Evolutionary conservation across 2,888 invertebrate genomes (phyloP), one percentile per base, ranked within the genome.

Genomic region (Drosophila flavopinicola): DNA sequence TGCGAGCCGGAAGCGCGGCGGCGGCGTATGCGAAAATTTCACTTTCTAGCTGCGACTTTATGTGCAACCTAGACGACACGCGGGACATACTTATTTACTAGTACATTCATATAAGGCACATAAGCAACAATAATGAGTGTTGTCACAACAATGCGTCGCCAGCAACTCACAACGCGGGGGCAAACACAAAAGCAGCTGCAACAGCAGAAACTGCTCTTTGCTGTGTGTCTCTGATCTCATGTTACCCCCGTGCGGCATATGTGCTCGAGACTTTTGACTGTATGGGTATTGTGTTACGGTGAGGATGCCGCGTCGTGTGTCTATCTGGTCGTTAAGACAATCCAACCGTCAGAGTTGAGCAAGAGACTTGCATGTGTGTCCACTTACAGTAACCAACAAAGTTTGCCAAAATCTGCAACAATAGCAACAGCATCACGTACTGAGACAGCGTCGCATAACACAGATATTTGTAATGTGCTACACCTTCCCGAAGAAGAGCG

Each of bases 1-100:
- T 49, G 65, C 41, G 52, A 73, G 68, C 75, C 85, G 83, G 82
- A 82, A 83, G 77, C 63, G 33, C 29, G 52, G 52, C 63, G 33
- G 33, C 54, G 52, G 44, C 52, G 54, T 65, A 76, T 78, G 78
- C 56, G 71, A 82, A 75, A 72, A 85, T 85, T 83, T 83, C 85
- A 83, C 83, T 83, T 83, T 83, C 82, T 61, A 59, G 45, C 61
- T 57, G 13, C 49, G 56, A 42, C 54, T 45, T 51, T 54, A 60
- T 63, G 67, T 64, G 61, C 63, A 66, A 54, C 64, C 58, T 64
- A 45, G 65, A 54, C 65, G 49, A 42, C 58, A 69, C 45, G 47
- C 41, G 38, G 29, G 1, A 49, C 48, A 25, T 44, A 44, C 30
- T 30, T 30, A 30, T 20, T 30, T 30, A 11, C 17, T 9, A 3